These are phyloP conservation scores for Blastobasis adustella DNA, from an alignment of 2,888 invertebrate genomes.

Conservation along the genomic window DNA sequence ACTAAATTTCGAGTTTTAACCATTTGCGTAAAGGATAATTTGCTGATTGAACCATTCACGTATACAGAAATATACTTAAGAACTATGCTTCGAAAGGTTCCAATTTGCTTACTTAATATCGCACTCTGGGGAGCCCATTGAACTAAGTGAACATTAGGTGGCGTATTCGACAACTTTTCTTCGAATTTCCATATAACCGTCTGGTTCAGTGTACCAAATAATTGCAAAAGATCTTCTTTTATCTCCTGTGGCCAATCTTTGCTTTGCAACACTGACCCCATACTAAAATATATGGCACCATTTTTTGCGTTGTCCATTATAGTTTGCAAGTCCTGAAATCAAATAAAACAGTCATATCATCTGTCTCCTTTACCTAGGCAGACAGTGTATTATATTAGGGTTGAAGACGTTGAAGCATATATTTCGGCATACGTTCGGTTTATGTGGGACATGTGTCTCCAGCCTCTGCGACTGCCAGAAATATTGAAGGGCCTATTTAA, in stretches of 20 bases:
- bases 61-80: no score
- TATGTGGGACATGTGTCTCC: no score
- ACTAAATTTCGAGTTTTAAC: no score
- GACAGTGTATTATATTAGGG: no score
- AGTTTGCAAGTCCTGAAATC: constrained; percentile 33
- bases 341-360: neutral
- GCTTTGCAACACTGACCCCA: constrained; percentile 45
- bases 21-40: no score
- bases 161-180: constrained; percentile 26
- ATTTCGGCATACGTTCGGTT: no score
- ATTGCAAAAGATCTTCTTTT: constrained; percentile 28
- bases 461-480: no score
- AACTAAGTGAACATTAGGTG: constrained; percentile 39
- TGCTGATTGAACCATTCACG: no score
- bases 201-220: constrained; percentile 43
- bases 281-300: constrained; percentile 51
- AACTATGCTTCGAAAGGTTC: no score
- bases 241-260: constrained; percentile 29
- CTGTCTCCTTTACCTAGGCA: no score
- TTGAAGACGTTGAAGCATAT: no score
- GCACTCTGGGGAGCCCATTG: constrained; percentile 46
- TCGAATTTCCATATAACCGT: constrained; percentile 56
- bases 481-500: no score
- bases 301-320: constrained; percentile 38
- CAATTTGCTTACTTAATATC: constrained; percentile 24